These are phyloP conservation scores for Scaptomyza montana DNA, from an alignment of 1,140 invertebrate genomes.

Conservation along the genomic window DNA sequence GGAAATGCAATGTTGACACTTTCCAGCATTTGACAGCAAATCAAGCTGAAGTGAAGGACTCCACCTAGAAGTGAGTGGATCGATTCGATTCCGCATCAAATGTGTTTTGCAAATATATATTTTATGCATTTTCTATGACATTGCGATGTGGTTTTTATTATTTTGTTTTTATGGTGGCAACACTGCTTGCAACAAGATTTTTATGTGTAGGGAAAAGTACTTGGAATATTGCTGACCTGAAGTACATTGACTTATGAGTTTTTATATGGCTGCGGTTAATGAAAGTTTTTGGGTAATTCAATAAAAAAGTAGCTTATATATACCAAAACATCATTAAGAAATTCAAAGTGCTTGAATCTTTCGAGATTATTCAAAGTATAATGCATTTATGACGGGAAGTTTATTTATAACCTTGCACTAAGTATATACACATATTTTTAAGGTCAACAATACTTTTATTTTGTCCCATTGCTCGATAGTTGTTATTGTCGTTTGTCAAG, in stretches of 20 bases:
- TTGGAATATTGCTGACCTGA: conserved; percentile 13
- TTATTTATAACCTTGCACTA: conserved; percentile 3
- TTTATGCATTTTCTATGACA: conserved; percentile 52
- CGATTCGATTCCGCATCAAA: conserved; percentile 14
- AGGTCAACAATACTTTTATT: neutral
- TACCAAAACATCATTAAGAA: conserved; percentile 3
- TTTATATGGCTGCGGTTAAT: conserved; percentile 13
- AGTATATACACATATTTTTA: neutral
- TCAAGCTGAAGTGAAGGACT: conserved; percentile 8
- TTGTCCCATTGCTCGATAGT: neutral
- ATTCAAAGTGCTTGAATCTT: neutral
- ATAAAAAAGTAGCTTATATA: no score
- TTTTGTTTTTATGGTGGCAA: conserved; percentile 22
- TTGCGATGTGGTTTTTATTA: conserved; percentile 50
- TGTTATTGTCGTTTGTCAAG: conserved; percentile 10
- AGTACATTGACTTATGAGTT: conserved; percentile 39
- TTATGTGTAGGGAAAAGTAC: conserved; percentile 13
- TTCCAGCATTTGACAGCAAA: conserved; percentile 12
- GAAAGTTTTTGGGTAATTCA: neutral
- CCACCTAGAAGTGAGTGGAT: no score
- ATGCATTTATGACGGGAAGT: neutral
- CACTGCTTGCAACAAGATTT: conserved; percentile 4
- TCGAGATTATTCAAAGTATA: neutral
- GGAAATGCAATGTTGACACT: conserved; percentile 59
- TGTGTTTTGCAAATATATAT: conserved; percentile 40